Base-by-base conservation (phyloP, 2,888 invertebrate species). In the Caenorhabditis angaria region DNA sequence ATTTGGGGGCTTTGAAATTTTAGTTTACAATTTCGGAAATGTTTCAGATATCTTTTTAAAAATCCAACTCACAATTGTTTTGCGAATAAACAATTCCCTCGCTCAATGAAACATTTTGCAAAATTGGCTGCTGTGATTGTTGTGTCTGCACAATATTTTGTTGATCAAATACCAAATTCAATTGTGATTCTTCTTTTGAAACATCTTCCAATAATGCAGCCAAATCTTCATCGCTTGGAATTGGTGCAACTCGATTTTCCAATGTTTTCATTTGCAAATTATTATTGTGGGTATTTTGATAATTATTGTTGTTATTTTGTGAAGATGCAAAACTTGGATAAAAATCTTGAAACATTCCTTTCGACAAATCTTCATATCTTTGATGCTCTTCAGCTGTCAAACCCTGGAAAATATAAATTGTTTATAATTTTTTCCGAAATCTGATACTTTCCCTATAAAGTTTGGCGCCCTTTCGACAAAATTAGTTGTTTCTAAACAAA, bases 311-410 rank as follows among this genome's bases (percentile, higher is more conserved):
- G 61, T 60, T 53, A 35, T 29, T 48, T n/a, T n/a, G n/a, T n/a
- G n/a, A n/a, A n/a, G n/a, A n/a, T n/a, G n/a, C n/a, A 48, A 57
- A 57, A 3, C 72, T 51, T 35, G 70, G 41, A 69, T 82, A 84
- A 70, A 86, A 82, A 48, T 81, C 86, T 22, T 80, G 76, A 66
- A 76, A 85, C 63, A 77, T 81, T 14, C 57, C 70, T 65, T 84
- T 85, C 28, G 82, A 76, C 58, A 84, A 60, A 56, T 81, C 80
- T 59, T 85, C 83, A 62, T 78, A 85, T 12, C 78, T 75, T 6
- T 66, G 67, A 22, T 71, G 54, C 55, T 85, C 85, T 55, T 83
- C 82, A 14, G 61, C 54, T 8, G 77, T 69, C 32, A 85, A 70
- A n/a, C 77, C 75, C 84, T 85, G 76, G 73, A 84, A 82, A 29